Base-by-base conservation (phyloP, 2,797 vertebrate species). In the Paedocypris micromegethes region DNA sequence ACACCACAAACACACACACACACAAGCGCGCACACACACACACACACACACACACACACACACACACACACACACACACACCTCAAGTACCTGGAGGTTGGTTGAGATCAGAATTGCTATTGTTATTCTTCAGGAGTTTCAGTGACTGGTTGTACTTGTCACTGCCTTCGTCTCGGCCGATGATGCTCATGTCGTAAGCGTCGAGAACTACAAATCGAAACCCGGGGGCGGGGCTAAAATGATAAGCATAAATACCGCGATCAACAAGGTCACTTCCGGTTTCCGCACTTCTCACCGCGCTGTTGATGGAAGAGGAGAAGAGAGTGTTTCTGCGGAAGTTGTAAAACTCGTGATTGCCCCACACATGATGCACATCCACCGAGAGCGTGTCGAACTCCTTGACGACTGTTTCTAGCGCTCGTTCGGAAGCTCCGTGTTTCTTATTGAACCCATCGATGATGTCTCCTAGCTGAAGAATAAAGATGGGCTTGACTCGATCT, bases 291-390 rank as follows among this genome's bases (percentile, higher is more conserved):
- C 68, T 60, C 0, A 47, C 6, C 2, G 79, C 77, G 62, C 88
- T 93, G 85, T 93, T 92, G 59, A 98, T 90, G 51, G 70, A 53
- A 0, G 83, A 95, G 3, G 49, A 60, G 7, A 77, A 67, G 73
- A 97, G 85, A 41, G 73, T 75, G 40, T 85, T 80, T 75, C 94
- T 81, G 76, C 81, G 91, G 84, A 97, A 98, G 83, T 97, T 98
- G 9, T 98, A 98, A 3, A 97, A 87, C 80, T 98, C 96, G 37
- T 98, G 95, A 79, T 98, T 98, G 0, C 95, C 95, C 96, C 95
- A 98, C 0, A 91, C 85, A n/a, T 98, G 94, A 66, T 96, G 92
- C 0, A 94, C 89, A n/a, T 88, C 80, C 42, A 64, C 78, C 0
- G 75, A 71, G 40, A 87, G 70, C 74, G 64, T 81, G 64, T 81